Evolutionary conservation across 2,888 invertebrate genomes (phyloP).

Genomic region (Leuctra nigra): DNA sequence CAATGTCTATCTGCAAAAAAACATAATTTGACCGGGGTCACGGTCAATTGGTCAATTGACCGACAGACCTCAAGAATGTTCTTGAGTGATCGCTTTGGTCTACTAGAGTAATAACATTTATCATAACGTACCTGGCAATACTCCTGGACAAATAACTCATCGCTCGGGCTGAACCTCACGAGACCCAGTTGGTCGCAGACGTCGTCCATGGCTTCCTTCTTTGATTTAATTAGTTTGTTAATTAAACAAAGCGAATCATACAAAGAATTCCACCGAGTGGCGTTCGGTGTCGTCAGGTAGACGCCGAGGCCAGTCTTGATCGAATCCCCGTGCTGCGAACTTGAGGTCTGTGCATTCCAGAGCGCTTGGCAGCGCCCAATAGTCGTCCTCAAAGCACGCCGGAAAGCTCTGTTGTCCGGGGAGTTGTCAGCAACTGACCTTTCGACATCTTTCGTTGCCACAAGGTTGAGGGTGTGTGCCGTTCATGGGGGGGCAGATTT

Average conservation of each 20-base stretch:
- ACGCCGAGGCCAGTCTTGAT: neutral
- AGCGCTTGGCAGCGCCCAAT: neutral
- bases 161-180: neutral
- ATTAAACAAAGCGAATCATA: neutral
- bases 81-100: too few relatives aligned
- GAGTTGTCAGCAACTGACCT: neutral
- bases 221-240: neutral
- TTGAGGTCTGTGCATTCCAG: neutral
- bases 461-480: neutral
- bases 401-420: too few relatives aligned
- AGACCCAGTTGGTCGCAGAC: neutral
- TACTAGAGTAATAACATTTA: too few relatives aligned
- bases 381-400: neutral
- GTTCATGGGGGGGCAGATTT: neutral
- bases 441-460: constrained; percentile 4
- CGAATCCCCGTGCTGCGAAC: neutral
- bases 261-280: constrained; percentile 2
- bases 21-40: too few relatives aligned
- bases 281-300: neutral
- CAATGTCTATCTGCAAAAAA: too few relatives aligned
- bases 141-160: neutral
- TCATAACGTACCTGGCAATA: constrained; percentile 9
- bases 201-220: neutral
- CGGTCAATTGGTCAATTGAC: too few relatives aligned
- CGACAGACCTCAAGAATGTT: too few relatives aligned